These are phyloP conservation scores for Chloebia gouldiae DNA, from an alignment of 2,113 vertebrate genomes.

Conservation along the genomic window DNA sequence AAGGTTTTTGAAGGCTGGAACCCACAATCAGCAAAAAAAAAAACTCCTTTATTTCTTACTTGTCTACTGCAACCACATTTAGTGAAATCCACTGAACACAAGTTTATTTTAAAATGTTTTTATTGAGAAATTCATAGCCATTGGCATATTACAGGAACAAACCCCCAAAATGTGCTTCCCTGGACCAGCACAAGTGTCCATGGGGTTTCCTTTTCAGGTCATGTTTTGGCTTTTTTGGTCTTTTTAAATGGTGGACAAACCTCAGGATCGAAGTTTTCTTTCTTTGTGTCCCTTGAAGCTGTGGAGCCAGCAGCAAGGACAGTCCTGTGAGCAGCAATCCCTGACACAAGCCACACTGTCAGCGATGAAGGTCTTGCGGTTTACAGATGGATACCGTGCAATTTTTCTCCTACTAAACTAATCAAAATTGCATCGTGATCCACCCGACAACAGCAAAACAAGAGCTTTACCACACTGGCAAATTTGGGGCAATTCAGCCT, in stretches of 20 bases:
- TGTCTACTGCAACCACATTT: neutral
- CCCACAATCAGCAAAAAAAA: neutral
- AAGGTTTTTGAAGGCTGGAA: neutral
- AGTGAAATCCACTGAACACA: neutral
- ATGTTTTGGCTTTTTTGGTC: neutral
- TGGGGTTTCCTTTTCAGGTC: neutral
- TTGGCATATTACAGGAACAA: neutral
- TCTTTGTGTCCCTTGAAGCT: neutral
- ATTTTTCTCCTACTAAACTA: slow-evolving; percentile 82
- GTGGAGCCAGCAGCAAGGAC: neutral
- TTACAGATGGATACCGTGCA: slow-evolving; percentile 99
- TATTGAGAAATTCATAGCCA: neutral
- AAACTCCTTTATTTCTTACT: neutral
- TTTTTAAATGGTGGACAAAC: neutral
- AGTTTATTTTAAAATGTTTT: neutral
- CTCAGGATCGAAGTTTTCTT: neutral
- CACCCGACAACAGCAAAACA: slow-evolving; percentile 94
- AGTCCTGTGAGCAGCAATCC: neutral
- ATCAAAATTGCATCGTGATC: slow-evolving; percentile 96
- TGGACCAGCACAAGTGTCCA: neutral
- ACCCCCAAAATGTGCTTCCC: neutral
- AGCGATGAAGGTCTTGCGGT: slow-evolving; percentile 82
- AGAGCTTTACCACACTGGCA: slow-evolving; percentile 1
- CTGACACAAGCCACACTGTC: neutral
- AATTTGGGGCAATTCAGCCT: neutral